Percentiles rank a stretch among this genome's conserved stretches.
phyloP scores from a whole-genome alignment of 2,888 invertebrate species.

The Catonia carolina region DNA sequence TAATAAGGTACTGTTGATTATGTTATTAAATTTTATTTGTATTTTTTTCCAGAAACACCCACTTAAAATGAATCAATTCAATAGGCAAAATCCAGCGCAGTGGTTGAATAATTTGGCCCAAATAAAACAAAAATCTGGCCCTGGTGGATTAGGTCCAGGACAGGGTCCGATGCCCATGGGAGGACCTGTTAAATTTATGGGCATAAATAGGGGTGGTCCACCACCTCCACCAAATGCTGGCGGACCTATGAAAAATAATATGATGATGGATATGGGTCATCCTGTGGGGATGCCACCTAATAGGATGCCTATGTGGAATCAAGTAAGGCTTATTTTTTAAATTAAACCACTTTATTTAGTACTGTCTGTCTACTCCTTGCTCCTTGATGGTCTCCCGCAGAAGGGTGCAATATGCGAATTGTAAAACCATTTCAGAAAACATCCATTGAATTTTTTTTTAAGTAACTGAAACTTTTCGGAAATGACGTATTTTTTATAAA shows the following conservation, averaged over 20 bases:
- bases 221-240: slow-evolving; percentile 10
- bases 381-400: no score
- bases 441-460: no score
- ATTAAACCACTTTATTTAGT: no score
- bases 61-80: slow-evolving; percentile 79
- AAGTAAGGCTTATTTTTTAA: slow-evolving; percentile 15
- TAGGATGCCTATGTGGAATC: slow-evolving; percentile 33
- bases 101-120: slow-evolving; percentile 72
- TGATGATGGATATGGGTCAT: slow-evolving; percentile 27
- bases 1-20: no score
- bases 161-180: slow-evolving; percentile 35
- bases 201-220: slow-evolving; percentile 24
- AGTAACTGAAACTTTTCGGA: no score
- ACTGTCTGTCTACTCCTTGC: no score
- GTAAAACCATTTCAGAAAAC: no score
- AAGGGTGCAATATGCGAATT: no score
- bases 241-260: slow-evolving; percentile 24
- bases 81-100: slow-evolving; percentile 73
- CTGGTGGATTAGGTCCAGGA: slow-evolving; percentile 45
- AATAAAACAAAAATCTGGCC: slow-evolving; percentile 61
- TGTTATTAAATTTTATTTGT: no score
- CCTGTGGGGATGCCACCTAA: slow-evolving; percentile 25
- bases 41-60: slow-evolving; percentile 70
- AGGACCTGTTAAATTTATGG: slow-evolving; percentile 37
- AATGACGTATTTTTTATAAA: no score